phyloP scores from a whole-genome alignment of 53 echinoderm and acorn worm genomes.

The Arbacia lixula region DNA sequence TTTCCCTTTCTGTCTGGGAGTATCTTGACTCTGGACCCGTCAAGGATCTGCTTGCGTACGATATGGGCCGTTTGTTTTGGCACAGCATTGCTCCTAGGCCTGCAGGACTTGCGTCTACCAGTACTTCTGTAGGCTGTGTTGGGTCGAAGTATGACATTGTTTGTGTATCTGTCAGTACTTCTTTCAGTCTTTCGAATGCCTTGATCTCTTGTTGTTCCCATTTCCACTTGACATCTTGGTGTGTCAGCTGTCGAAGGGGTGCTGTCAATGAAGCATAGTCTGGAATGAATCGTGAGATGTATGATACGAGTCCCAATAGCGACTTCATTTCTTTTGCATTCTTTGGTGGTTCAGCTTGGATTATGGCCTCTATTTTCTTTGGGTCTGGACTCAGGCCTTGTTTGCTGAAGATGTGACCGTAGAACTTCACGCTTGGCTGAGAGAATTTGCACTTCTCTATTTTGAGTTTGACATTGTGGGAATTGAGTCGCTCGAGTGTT shows the following conservation, averaged over 20 bases:
- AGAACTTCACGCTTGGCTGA: too few relatives aligned
- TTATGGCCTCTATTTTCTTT: too few relatives aligned
- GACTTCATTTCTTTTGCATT: constrained; percentile 67
- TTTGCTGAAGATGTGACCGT: too few relatives aligned
- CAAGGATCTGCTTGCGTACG: constrained; percentile 62
- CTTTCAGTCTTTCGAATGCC: constrained; percentile 51
- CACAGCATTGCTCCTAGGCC: constrained; percentile 69
- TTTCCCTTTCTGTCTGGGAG: constrained; percentile 79
- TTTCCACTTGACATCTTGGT: constrained; percentile 61
- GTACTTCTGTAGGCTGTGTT: constrained; percentile 28
- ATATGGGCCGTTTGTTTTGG: constrained; percentile 55
- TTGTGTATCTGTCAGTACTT: constrained; percentile 46
- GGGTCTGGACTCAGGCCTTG: too few relatives aligned
- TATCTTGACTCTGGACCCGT: constrained; percentile 64
- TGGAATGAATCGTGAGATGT: constrained; percentile 70
- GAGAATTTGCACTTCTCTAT: too few relatives aligned
- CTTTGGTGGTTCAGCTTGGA: too few relatives aligned
- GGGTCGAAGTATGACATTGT: constrained; percentile 71
- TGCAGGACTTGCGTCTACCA: constrained; percentile 73
- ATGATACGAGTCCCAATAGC: constrained; percentile 58
- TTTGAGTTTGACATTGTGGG: too few relatives aligned
- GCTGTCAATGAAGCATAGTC: constrained; percentile 65
- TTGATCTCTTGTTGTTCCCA: constrained; percentile 51
- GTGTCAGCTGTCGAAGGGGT: constrained; percentile 59
- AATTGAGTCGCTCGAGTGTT: too few relatives aligned